A percentile compares a stretch with the other conserved stretches of the same genome.
phyloP scores from a whole-genome alignment of 2,113 vertebrate genomes.

The Laticauda colubrina region DNA sequence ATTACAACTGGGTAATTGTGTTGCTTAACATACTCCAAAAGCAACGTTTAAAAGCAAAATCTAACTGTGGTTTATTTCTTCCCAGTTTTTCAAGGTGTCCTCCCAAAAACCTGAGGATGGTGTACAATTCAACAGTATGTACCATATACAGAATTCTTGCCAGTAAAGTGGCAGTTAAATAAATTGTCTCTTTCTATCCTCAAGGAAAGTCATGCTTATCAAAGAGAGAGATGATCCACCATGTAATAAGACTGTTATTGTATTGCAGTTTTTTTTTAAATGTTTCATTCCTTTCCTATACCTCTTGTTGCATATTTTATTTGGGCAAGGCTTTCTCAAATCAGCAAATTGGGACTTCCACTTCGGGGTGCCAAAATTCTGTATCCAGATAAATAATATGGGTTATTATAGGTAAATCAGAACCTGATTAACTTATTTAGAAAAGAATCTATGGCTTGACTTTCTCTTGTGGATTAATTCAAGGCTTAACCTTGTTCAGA shows the following conservation, averaged over 20 bases:
- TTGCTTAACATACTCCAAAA: neutral
- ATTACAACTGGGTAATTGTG: neutral
- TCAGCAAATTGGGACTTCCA: neutral
- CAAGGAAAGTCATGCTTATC: neutral
- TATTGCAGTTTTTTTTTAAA: neutral
- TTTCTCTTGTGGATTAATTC: neutral
- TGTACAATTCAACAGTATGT: conserved; percentile 72
- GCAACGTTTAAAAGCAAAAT: neutral
- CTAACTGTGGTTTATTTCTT: conserved; percentile 10
- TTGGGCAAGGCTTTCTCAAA: neutral
- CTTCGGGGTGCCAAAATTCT: neutral
- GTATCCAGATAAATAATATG: neutral
- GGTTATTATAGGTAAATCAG: neutral
- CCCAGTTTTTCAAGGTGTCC: conserved; percentile 86
- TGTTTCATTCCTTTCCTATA: neutral
- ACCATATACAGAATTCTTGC: neutral
- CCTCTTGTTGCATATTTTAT: neutral
- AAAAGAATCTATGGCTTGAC: neutral
- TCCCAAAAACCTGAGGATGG: conserved; percentile 69
- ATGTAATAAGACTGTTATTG: neutral
- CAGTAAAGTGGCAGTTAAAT: fast-evolving
- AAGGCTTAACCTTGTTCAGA: neutral
- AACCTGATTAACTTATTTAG: neutral
- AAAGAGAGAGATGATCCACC: neutral
- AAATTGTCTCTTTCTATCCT: neutral